Conservation (phyloP, 2,113 vertebrate species). For the Balaeniceps rex region DNA sequence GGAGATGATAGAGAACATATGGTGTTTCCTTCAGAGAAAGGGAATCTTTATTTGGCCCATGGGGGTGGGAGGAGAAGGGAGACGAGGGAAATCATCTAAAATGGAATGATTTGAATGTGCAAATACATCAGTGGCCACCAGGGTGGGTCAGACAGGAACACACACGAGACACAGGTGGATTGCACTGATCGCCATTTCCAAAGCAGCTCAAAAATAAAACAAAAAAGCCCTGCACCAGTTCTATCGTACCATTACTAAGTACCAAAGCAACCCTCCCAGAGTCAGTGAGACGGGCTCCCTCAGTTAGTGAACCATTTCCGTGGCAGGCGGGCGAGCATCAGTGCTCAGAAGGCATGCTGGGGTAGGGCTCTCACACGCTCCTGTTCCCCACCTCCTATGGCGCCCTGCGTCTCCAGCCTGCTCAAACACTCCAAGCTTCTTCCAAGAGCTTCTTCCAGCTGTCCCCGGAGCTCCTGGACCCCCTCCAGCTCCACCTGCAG, state of each 20-base stretch:
- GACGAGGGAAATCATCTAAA: constrained; percentile 47
- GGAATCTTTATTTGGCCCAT: constrained; percentile 80
- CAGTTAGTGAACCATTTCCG: constrained; percentile 70
- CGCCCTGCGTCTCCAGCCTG: constrained; percentile 74
- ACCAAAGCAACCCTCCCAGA: constrained; percentile 40
- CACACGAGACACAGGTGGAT: constrained; percentile 31
- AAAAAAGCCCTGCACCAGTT: not conserved
- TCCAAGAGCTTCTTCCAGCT: constrained; percentile 89
- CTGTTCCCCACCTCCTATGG: constrained; percentile 94
- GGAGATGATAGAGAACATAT: constrained; percentile 58
- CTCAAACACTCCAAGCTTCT: constrained; percentile 76
- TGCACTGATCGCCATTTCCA: constrained; percentile 19
- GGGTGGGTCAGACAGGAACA: constrained; percentile 4
- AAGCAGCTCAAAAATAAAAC: constrained; percentile 26
- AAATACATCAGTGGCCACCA: constrained; percentile 55
- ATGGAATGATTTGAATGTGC: constrained; percentile 65
- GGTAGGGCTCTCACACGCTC: constrained; percentile 80
- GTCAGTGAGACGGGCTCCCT: constrained; percentile 46
- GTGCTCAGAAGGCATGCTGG: constrained; percentile 81
- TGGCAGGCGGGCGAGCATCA: constrained; percentile 63
- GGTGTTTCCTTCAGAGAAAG: constrained; percentile 40
- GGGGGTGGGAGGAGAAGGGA: not conserved
- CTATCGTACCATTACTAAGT: constrained; percentile 50
- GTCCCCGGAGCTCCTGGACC: constrained; percentile 82
- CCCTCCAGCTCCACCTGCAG: constrained; percentile 88